Base-by-base conservation (phyloP, 2,888 invertebrate genomes). In the Chloroclystis v-ata region DNA sequence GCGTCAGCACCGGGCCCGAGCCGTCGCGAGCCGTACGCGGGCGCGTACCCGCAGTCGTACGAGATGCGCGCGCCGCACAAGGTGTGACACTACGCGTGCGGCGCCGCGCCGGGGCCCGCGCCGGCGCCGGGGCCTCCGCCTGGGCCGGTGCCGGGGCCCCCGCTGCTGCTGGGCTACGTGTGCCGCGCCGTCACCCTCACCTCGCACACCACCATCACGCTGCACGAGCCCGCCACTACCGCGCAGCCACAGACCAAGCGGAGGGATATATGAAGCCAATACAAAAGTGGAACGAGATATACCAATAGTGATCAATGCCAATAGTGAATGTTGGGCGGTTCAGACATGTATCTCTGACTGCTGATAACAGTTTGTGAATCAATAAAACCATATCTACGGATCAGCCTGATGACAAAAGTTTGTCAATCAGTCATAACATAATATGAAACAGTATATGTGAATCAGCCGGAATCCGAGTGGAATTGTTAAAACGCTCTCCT, bases 21-120 rank as follows among this genome's bases (percentile, higher is more conserved):
- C 62, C 74, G 76, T 61, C 84, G 89, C 69, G 92, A 92, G 76
- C 86, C 92, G 50, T 93, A 93, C 83, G 93, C 93, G 56, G 92
- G 92, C 65, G 93, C 93, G 50, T 93, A 93, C 85, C 91, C 91
- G 66, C 89, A 91, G 76, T 89, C 91, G 66, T 92, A 92, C 85
- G 94, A 93, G 89, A 92, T 94, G 93, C 90, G 93, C 54, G 90
- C 91, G 49, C 85, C 90, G 70, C 92, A 93, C 75, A 93, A 93
- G 84, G 93, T 84, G 75, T 86, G 86, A 86, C 86, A 82, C 75
- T 81, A 82, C 83, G 77, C 72, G 63, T 78, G 71, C 65, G 69
- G 76, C 67, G 72, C 59, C 43, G 57, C 47, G 43, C 60, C 82
- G 28, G 80, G 78, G 66, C 72, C 83, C 41, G 81, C 84, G 52